Conservation (phyloP, 2,888 invertebrate genomes). For the Sinodicranocentrus sp. region DNA sequence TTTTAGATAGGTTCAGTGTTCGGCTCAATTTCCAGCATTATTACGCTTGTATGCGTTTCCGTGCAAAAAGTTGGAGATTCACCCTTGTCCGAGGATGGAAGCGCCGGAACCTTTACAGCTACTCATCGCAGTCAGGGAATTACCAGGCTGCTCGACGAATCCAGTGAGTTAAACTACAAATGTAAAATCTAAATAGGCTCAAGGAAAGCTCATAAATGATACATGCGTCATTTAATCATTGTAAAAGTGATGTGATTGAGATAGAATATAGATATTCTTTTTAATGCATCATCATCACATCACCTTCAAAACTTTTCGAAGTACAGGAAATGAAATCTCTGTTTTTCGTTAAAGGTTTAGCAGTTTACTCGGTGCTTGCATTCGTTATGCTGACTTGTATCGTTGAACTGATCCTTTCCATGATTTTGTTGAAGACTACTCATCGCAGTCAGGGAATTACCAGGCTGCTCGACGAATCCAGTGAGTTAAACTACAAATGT, state of each 20-base stretch:
- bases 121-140: constrained; percentile 37
- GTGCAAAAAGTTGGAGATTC: constrained; percentile 41
- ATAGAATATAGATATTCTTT: no score
- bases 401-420: constrained; percentile 57
- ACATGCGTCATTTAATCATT: no score
- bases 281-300: no score
- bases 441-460: constrained; percentile 43
- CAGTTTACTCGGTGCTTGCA: constrained; percentile 44
- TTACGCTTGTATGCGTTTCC: constrained; percentile 51
- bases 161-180: constrained; percentile 28
- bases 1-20: constrained; percentile 62
- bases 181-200: no score
- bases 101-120: constrained; percentile 9
- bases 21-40: constrained; percentile 54
- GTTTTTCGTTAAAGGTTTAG: no score
- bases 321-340: no score
- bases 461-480: constrained; percentile 53
- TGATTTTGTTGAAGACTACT: constrained; percentile 40
- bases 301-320: no score
- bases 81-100: constrained; percentile 34
- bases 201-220: no score
- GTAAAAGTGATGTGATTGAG: no score
- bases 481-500: constrained; percentile 16
- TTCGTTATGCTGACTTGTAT: constrained; percentile 58
- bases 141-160: constrained; percentile 51